Evolutionary conservation across 1,140 invertebrate genomes (phyloP), one percentile per base, ranked within the genome.

Genomic region (Macrocentrus cingulum): DNA sequence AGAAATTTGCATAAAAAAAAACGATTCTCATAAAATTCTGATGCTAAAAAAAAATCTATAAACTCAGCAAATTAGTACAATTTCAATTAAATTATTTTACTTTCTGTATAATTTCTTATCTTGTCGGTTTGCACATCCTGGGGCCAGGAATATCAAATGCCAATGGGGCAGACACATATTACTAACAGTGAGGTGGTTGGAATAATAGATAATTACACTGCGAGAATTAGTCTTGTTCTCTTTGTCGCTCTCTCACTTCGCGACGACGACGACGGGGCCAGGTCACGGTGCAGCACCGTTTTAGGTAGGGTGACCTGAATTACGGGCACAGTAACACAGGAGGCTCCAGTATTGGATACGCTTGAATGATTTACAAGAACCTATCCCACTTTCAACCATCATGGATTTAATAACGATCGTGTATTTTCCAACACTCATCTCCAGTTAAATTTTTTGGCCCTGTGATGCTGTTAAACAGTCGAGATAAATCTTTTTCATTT

Each of bases 361-460:
- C 48, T 58, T 58, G 56, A 58, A 51, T 58, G 37, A 51, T 58
- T 58, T 44, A 51, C 37, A 58, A 50, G 45, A 57, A 18, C 45
- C 54, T 29, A 46, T 34, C 32, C 46, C 39, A 36, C 29, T 25
- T 13, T 25, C 46, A 15, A 15, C 16, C 32, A 32, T 36, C 34
- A 39, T n/a, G 9, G 11, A 37, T 49, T 18, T 41, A 9, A 29
- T 15, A 23, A 41, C 50, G 37, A 52, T 52, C 50, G 22, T 25
- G 50, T 16, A 20, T 25, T 36, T 37, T 19, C 29, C 11, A 51
- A 49, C 20, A 11, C 16, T n/a, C n/a, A n/a, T n/a, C n/a, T n/a
- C n/a, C n/a, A n/a, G n/a, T n/a, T n/a, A n/a, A n/a, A n/a, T n/a
- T n/a, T n/a, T n/a, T n/a, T n/a, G n/a, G n/a, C n/a, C n/a, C n/a